phyloP scores from a whole-genome alignment of 1,140 invertebrate species.

The Trichonephila clavipes region DNA sequence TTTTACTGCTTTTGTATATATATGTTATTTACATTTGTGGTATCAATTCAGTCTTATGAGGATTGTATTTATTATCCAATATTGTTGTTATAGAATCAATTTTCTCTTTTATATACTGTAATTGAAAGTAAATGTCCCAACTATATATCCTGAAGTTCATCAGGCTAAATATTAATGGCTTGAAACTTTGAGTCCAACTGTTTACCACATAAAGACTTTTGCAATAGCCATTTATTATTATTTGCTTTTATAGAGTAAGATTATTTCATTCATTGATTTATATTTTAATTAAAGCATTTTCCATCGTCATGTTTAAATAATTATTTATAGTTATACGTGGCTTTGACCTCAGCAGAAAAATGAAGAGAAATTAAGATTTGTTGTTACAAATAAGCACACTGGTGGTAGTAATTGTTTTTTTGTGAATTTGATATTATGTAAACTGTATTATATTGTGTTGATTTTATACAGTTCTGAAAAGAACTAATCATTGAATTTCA shows the following conservation, averaged over 20 bases:
- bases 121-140: slow-evolving; percentile 67
- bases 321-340: slow-evolving; percentile 72
- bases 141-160: slow-evolving; percentile 61
- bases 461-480: slow-evolving; percentile 10
- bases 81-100: slow-evolving; percentile 66
- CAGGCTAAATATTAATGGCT: slow-evolving; percentile 64
- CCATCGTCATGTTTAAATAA: slow-evolving; percentile 67
- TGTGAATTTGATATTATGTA: background rate
- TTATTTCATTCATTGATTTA: slow-evolving; percentile 46
- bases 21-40: slow-evolving; percentile 67
- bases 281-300: slow-evolving; percentile 42
- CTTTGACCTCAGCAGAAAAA: slow-evolving; percentile 72
- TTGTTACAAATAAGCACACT: slow-evolving; percentile 3
- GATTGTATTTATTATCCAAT: slow-evolving; percentile 68
- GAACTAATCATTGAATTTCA: background rate
- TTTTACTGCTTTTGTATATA: slow-evolving; percentile 73
- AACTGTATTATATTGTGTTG: background rate
- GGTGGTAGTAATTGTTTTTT: background rate
- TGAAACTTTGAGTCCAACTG: slow-evolving; percentile 55
- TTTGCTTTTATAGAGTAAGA: slow-evolving; percentile 22
- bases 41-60: slow-evolving; percentile 65
- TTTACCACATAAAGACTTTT: slow-evolving; percentile 64
- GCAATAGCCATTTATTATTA: slow-evolving; percentile 55
- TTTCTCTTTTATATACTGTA: slow-evolving; percentile 59
- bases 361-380: slow-evolving; percentile 61